phyloP scores from a whole-genome alignment of 2,797 vertebrate genomes.

The Vireo griseus region DNA sequence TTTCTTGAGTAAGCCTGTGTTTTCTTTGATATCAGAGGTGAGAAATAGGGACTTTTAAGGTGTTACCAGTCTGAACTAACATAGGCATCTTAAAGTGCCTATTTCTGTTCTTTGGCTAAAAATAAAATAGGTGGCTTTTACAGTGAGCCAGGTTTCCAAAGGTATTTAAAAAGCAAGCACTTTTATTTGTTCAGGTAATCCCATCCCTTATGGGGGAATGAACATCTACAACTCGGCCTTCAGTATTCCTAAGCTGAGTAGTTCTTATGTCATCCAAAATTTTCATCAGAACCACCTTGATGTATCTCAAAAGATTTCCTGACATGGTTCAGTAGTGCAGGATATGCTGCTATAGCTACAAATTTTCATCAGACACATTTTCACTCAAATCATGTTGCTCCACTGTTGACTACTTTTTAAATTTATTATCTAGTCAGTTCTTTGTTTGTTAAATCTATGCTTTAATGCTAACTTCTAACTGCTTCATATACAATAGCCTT shows the following conservation, averaged over 20 bases:
- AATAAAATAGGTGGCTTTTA: neutral
- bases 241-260: fast-evolving
- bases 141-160: neutral
- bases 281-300: neutral
- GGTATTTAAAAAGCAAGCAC: neutral
- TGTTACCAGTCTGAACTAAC: neutral
- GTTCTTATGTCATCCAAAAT: neutral
- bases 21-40: neutral
- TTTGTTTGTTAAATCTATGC: neutral
- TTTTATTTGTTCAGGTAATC: neutral
- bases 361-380: neutral
- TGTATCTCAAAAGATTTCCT: neutral
- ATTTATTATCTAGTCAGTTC: neutral
- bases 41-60: neutral
- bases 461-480: neutral
- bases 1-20: neutral
- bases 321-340: neutral
- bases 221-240: neutral
- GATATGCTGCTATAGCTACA: neutral
- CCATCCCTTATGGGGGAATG: neutral
- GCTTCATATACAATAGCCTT: neutral
- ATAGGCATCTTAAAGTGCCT: neutral
- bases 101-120: neutral
- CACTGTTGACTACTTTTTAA: neutral
- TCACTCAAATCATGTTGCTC: neutral